These are phyloP conservation scores for Leptinotarsa rubiginosa DNA, from an alignment of 2,888 invertebrate species.

Conservation along the genomic window DNA sequence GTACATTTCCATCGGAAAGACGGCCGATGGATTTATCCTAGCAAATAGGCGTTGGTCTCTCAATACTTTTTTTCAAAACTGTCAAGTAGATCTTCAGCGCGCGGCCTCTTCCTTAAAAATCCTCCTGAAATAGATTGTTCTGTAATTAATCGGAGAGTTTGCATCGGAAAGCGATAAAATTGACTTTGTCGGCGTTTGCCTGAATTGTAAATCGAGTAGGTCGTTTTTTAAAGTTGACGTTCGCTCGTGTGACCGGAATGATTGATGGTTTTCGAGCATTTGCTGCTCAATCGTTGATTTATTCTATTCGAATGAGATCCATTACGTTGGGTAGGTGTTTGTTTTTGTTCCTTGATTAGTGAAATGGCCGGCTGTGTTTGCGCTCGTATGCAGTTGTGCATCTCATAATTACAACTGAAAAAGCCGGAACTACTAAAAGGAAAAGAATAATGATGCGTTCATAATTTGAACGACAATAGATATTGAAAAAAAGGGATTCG, in stretches of 20 bases:
- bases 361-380: background rate
- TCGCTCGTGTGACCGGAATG: constrained; percentile 37
- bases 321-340: constrained; percentile 22
- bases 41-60: constrained; percentile 28
- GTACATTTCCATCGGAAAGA: constrained; percentile 25
- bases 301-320: constrained; percentile 26
- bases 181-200: constrained; percentile 44
- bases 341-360: constrained; percentile 21
- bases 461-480: too few species aligned
- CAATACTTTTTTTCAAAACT: constrained; percentile 27
- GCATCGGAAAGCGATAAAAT: constrained; percentile 40
- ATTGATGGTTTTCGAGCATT: constrained; percentile 34
- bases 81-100: constrained; percentile 12
- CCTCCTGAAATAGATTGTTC: constrained; percentile 34
- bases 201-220: constrained; percentile 26
- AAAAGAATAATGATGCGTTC: too few species aligned
- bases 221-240: constrained; percentile 30
- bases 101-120: constrained; percentile 20
- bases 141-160: constrained; percentile 39
- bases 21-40: constrained; percentile 26
- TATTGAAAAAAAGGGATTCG: too few species aligned
- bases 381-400: background rate
- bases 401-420: too few species aligned
- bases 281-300: constrained; percentile 25
- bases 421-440: too few species aligned